Evolutionary conservation across 2,888 invertebrate genomes (phyloP), one percentile per base, ranked within the genome.

Genomic region (Pinctada fucata): DNA sequence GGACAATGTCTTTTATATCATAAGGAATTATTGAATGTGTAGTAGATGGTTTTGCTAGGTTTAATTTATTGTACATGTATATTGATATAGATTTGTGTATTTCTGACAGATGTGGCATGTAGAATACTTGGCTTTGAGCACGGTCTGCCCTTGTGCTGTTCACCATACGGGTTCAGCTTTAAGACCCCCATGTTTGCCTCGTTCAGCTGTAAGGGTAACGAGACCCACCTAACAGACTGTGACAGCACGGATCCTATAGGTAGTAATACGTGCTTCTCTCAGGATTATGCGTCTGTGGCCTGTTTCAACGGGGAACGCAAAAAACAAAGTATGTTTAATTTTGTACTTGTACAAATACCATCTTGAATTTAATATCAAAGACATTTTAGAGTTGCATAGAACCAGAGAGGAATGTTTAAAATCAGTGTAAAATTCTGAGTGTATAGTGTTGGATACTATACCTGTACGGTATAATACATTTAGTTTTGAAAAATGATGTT

Each of bases 281-380:
- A 88, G 72, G 82, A 87, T 73, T 90, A 85, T 64, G 88, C 87
- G 2, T 84, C 89, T 2, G 84, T 90, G 2, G 83, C 87, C 5
- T 90, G 90, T 80, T 90, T 86, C 78, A 88, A 89, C 81, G 87
- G 87, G 50, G 81, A 83, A 3, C 80, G 83, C 51, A 72, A 83
- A 49, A 66, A 75, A 68, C 79, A 80, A 13, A 78, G 86, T 86
- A 69, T 47, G 47, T 75, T 8, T 58, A 0, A 72, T 3, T 13
- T 31, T 49, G 3, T 31, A 31, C 31, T 31, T 31, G 31, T 31
- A 31, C 31, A 1, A 31, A 31, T 31, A 31, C 31, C 31, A 31
- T 31, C 31, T 31, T 31, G 31, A 31, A 31, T 31, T 31, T 31
- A 31, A 31, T 31, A 31, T 31, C 31, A 31, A 31, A 31, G 31